A percentile compares a stretch with the other conserved stretches of the same genome.
phyloP scores from a whole-genome alignment of 1,140 invertebrate species.

The Sogatella furcifera region DNA sequence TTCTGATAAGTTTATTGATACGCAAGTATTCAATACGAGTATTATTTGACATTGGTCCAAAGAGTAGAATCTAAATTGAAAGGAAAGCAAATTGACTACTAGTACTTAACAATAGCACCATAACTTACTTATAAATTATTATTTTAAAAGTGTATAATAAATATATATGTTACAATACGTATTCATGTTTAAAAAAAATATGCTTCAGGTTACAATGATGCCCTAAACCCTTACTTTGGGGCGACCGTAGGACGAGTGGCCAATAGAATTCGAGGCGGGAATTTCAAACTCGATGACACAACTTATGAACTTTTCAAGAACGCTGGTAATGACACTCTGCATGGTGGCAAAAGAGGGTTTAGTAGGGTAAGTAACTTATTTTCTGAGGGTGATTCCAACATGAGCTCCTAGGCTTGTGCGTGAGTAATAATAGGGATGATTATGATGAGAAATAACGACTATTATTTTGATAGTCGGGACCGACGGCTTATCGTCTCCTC shows the following conservation, averaged over 20 bases:
- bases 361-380: slow-evolving; percentile 69
- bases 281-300: slow-evolving; percentile 54
- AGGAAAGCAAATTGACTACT: too few species aligned
- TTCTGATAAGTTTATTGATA: too few species aligned
- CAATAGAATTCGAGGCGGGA: slow-evolving; percentile 65
- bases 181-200: neutral
- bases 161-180: neutral
- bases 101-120: too few species aligned
- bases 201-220: slow-evolving; percentile 44
- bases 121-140: neutral
- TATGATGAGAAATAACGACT: too few species aligned
- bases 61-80: too few species aligned
- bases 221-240: slow-evolving; percentile 69
- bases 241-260: slow-evolving; percentile 78
- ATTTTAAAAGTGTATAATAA: neutral
- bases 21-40: too few species aligned
- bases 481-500: too few species aligned
- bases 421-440: too few species aligned
- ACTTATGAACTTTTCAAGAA: slow-evolving; percentile 65
- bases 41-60: too few species aligned
- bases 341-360: slow-evolving; percentile 81
- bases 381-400: too few species aligned
- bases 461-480: too few species aligned
- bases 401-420: too few species aligned
- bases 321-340: slow-evolving; percentile 55